A percentile compares a stretch with the other conserved stretches of the same genome.
phyloP scores from a whole-genome alignment of 2,113 vertebrate species.

The Dolichotis patagonum region DNA sequence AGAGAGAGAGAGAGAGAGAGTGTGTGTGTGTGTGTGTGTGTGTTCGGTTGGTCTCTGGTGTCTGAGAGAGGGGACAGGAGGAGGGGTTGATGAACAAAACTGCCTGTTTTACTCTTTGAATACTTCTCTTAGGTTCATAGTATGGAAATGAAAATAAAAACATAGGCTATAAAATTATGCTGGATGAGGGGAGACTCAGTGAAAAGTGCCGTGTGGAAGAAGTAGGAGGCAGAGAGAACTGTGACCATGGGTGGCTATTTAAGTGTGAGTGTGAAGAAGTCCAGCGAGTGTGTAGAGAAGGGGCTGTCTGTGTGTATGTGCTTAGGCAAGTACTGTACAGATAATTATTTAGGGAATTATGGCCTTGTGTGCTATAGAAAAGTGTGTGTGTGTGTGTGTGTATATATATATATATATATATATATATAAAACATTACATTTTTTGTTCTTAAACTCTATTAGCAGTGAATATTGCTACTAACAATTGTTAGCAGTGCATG shows the following conservation, averaged over 20 bases:
- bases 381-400: neutral
- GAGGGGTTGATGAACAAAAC: neutral
- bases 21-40: neutral
- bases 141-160: neutral
- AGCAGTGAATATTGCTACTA: neutral
- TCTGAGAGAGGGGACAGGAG: accelerated
- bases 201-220: neutral
- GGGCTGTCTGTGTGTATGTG: neutral
- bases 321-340: neutral
- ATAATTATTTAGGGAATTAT: neutral
- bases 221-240: neutral
- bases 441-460: neutral
- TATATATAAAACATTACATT: neutral
- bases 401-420: too few species aligned
- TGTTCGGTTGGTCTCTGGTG: neutral
- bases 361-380: neutral
- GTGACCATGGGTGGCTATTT: neutral
- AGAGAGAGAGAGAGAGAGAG: too few species aligned
- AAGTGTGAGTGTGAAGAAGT: neutral
- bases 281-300: neutral
- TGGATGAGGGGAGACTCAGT: neutral
- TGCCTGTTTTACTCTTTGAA: neutral
- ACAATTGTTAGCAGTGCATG: neutral
- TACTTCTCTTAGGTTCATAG: neutral
- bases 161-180: neutral